Percentiles rank a stretch among this genome's conserved stretches.
Conservation (phyloP, 2,797 vertebrate species). For the Moxostoma hubbsi region DNA sequence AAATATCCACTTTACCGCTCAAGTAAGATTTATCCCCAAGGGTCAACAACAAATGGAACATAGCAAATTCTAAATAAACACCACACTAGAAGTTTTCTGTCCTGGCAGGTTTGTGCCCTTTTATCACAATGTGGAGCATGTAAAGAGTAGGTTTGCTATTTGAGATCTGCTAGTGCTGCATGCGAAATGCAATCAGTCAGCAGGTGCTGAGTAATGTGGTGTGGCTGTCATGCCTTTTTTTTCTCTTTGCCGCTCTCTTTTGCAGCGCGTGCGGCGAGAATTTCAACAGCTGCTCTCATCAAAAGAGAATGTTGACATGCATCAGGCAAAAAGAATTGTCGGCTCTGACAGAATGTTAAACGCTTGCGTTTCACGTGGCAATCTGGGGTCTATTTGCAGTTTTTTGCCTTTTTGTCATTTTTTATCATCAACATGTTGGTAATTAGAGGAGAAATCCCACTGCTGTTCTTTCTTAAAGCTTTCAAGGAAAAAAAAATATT, state of each 20-base stretch:
- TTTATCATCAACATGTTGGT: slow-evolving; percentile 40
- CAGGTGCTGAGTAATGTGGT: slow-evolving; percentile 66
- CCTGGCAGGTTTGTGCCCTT: slow-evolving; percentile 50
- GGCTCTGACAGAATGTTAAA: slow-evolving; percentile 58
- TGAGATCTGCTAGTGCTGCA: slow-evolving; percentile 63
- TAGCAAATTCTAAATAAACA: slow-evolving; percentile 35
- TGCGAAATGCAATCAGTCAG: slow-evolving; percentile 71
- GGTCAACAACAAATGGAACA: slow-evolving; percentile 39
- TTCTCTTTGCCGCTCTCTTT: slow-evolving; percentile 41
- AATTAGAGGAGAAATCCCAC: slow-evolving; percentile 50
- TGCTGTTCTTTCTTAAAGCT: slow-evolving; percentile 26
- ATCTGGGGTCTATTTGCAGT: slow-evolving; percentile 35
- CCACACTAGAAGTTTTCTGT: slow-evolving; percentile 15
- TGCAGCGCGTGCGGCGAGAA: slow-evolving; percentile 57
- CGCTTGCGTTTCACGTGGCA: slow-evolving; percentile 14
- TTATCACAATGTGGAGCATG: slow-evolving; percentile 61
- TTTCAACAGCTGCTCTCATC: slow-evolving; percentile 65
- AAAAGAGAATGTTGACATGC: slow-evolving; percentile 60
- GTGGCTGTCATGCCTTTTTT: slow-evolving; percentile 61
- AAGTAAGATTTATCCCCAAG: slow-evolving; percentile 32
- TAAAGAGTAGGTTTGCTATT: slow-evolving; percentile 66
- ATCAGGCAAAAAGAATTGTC: slow-evolving; percentile 50
- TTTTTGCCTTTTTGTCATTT: slow-evolving; percentile 39
- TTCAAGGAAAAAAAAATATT: slow-evolving; percentile 31
- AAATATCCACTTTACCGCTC: slow-evolving; percentile 9